Conservation (phyloP, 2,888 invertebrate species). For the Polyploca ridens region DNA sequence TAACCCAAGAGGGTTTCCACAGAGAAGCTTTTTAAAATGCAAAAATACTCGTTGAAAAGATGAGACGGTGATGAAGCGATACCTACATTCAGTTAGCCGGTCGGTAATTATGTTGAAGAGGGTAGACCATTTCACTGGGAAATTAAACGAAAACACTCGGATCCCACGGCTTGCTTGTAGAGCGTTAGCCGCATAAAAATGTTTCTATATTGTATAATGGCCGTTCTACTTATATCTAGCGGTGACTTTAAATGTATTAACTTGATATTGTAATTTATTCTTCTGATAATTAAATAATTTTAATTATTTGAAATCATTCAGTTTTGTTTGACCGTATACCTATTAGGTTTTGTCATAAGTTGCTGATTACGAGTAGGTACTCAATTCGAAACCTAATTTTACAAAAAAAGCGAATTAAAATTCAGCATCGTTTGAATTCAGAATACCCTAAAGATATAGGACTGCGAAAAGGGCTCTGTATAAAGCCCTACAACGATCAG, state of each 20-base stretch:
- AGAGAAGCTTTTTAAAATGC: slow-evolving; percentile 62
- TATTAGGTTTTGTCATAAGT: too few species aligned
- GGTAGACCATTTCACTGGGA: slow-evolving; percentile 69
- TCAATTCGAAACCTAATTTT: background rate
- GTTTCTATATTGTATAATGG: slow-evolving; percentile 22
- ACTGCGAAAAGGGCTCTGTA: slow-evolving; percentile 25
- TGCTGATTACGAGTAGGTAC: too few species aligned
- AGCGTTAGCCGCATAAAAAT: slow-evolving; percentile 44
- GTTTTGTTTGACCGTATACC: background rate
- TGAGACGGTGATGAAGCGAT: slow-evolving; percentile 64
- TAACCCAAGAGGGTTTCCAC: slow-evolving; percentile 39
- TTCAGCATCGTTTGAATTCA: slow-evolving; percentile 14
- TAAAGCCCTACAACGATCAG: slow-evolving; percentile 36
- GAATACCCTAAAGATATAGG: slow-evolving; percentile 30
- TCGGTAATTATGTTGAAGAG: slow-evolving; percentile 72
- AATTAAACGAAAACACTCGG: slow-evolving; percentile 78
- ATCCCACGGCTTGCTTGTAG: slow-evolving; percentile 39
- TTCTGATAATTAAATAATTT: background rate
- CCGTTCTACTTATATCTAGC: background rate
- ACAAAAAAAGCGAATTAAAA: background rate
- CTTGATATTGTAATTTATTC: background rate
- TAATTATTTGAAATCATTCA: background rate
- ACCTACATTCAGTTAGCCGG: slow-evolving; percentile 61
- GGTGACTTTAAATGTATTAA: background rate
- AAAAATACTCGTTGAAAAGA: slow-evolving; percentile 60